phyloP scores from a whole-genome alignment of 2,797 vertebrate species.

The Sebastes itinus region DNA sequence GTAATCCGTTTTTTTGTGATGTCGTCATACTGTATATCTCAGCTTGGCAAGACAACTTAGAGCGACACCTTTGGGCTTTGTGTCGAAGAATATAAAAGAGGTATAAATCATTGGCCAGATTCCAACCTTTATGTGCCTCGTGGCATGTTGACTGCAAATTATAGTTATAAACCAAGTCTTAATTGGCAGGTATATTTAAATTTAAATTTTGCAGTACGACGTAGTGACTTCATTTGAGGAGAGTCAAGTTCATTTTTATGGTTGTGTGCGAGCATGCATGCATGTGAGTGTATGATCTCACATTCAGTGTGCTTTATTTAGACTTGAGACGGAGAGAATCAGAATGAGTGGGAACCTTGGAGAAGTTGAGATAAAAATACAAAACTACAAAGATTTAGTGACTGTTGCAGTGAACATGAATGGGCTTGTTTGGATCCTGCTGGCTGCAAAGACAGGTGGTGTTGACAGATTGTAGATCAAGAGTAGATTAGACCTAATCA shows the following conservation, averaged over 20 bases:
- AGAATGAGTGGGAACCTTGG: neutral
- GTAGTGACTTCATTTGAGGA: neutral
- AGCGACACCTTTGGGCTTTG: neutral
- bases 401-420: neutral
- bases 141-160: neutral
- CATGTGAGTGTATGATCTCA: neutral
- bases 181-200: neutral
- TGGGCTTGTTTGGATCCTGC: constrained; percentile 30
- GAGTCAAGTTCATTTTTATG: neutral
- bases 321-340: neutral
- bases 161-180: neutral
- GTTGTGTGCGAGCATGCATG: neutral
- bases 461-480: neutral
- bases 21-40: neutral
- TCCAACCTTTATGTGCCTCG: neutral
- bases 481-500: neutral
- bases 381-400: neutral
- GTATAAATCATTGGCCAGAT: neutral
- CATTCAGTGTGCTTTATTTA: neutral
- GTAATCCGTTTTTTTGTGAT: neutral
- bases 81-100: neutral
- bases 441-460: neutral
- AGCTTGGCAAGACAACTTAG: neutral
- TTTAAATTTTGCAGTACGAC: neutral
- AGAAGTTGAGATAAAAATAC: neutral